A percentile compares a stretch with the other conserved stretches of the same genome.
Evolutionary conservation across 2,113 vertebrate species (phyloP).

Genomic region (Cisticola juncidis): DNA sequence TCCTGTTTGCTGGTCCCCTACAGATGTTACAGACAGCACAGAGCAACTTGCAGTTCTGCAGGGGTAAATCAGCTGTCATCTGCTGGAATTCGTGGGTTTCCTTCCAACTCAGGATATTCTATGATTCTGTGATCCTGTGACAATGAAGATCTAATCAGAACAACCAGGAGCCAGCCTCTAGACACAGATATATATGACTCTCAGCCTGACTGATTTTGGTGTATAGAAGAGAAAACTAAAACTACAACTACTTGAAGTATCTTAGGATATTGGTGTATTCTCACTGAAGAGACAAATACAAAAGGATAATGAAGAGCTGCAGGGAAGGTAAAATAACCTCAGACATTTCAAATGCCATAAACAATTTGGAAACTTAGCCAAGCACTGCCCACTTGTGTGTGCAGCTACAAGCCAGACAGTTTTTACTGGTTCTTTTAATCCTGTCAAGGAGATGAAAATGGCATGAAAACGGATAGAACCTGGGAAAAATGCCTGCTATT

Average conservation of each 20-base stretch:
- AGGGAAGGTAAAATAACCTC: not conserved
- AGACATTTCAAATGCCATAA: not conserved
- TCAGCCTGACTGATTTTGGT: not conserved
- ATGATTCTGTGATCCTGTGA: not conserved
- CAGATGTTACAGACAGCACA: rapidly evolving
- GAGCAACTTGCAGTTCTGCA: not conserved
- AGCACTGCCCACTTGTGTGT: not conserved
- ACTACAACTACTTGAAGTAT: not conserved
- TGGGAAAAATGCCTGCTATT: not conserved
- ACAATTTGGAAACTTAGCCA: not conserved
- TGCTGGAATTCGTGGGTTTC: not conserved
- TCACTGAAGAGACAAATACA: not conserved
- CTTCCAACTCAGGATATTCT: not conserved
- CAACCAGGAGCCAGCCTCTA: not conserved
- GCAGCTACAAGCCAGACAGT: not conserved
- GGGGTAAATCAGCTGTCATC: not conserved
- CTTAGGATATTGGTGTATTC: not conserved
- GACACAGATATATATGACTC: not conserved
- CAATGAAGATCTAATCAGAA: not conserved
- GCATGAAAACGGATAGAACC: not conserved
- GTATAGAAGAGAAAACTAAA: not conserved
- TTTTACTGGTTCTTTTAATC: not conserved
- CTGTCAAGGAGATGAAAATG: not conserved
- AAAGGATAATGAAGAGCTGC: not conserved
- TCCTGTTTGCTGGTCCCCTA: not conserved